Base-by-base conservation (phyloP, 2,797 vertebrate genomes). In the Periophthalmus magnuspinnatus region DNA sequence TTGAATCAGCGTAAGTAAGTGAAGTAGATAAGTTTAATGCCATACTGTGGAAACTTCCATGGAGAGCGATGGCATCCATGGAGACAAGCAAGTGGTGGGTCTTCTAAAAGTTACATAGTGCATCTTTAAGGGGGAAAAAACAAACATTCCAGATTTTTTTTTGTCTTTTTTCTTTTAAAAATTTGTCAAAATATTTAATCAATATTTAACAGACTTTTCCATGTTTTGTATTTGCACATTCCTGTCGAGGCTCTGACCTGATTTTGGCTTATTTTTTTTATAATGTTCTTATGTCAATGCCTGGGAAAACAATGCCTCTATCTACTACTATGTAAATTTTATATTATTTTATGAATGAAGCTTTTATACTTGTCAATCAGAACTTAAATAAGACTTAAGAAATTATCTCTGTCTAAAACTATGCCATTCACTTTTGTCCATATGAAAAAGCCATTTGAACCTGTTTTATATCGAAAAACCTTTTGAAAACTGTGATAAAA, bases 251-350 rank as follows among this genome's bases (percentile, higher is more conserved):
- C 13, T 16, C 32, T 57, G 55, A 28, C 9, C 16, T 32, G 16
- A 32, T 32, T 32, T 57, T 0, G 55, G 55, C 55, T 32, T 32
- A 4, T 80, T 74, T 58, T 55, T 50, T 83, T 17, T 65, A 65
- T 9, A 48, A 8, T 47, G 14, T 52, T 50, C 2, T 50, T 33
- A 16, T 8, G 38, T 47, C 8, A 11, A 48, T 19, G 38, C 34
- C 34, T 41, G 61, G 38, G 61, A 63, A 9, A 32, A 50, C 19
- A 10, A 65, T 19, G 63, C 63, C 45, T 65, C 50, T 33, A n/a
- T 65, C 50, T 50, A 63, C 22, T 50, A 65, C 50, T 50, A 65
- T 65, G 52, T 65, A n/a, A 8, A 52, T 65, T 65, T 65, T 50
- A 50, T 65, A 65, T 33, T 32, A 19, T 63, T 63, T 45, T 32